Base-by-base conservation (phyloP, 2,113 vertebrate genomes). In the Phodopus roborovskii region DNA sequence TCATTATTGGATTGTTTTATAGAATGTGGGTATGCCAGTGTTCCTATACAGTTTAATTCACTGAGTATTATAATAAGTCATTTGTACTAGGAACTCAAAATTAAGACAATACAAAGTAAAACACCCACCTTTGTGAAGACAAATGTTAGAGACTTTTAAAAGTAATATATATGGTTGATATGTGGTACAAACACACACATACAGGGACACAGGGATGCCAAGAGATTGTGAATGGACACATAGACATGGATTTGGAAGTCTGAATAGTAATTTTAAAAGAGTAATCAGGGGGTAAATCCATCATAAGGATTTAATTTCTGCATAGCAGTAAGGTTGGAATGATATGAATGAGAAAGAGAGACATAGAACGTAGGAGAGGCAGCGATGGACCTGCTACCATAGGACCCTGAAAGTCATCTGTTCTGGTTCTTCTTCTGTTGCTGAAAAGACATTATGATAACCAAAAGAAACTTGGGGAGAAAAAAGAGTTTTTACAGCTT, bases 1-100 rank as follows among this genome's bases (percentile, higher is more conserved):
- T 17, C 4, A 50, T 92, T 36, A 89, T 60, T 70, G 42, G 13
- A 62, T 83, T 30, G 89, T 73, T 95, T 95, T 16, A 81, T 90
- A 45, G 78, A 89, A 53, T 78, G 22, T 91, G 56, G 36, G 87
- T 92, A 89, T 91, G 8, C 64, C 39, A 81, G 39, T 90, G 95
- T 95, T 94, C 68, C 78, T 84, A 84, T 22, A 45, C 16, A 84
- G 0, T 86, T 95, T 70, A n/a, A 83, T 74, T 95, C 42, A 86
- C 19, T 74, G 26, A 53, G 89, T 96, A 42, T 74, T 82, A 92
- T 64, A 91, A 42, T 88, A 85, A 68, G 17, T 91, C 68, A 83
- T 71, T 91, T 92, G 68, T 64, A 20, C 26, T 26, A 28, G 56
- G 20, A 3, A 81, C 22, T 94, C 83, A 56, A 94, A 91, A 91